Evolutionary conservation across 2,113 vertebrate genomes (phyloP), one percentile per base, ranked within the genome.

Genomic region (Mesocricetus auratus): DNA sequence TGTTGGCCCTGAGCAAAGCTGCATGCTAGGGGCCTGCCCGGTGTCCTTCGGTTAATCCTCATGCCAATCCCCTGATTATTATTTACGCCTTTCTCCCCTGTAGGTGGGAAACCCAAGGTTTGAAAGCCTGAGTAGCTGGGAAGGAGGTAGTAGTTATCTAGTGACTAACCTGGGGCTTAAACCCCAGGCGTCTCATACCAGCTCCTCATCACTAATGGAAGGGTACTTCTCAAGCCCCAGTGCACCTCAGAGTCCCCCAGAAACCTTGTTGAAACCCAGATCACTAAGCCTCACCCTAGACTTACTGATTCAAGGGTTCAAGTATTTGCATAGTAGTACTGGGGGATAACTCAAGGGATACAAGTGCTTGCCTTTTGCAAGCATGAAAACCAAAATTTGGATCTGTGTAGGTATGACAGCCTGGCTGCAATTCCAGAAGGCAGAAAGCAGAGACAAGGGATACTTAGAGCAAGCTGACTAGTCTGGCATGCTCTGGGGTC

Each of bases 281-380:
- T 29, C 22, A 29, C 22, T 17, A 60, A 71, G 19, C 31, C 45
- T 69, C 19, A 53, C 36, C 22, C 42, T 42, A 24, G 45, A 26
- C 24, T 82, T 68, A 71, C 58, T 89, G 60, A 94, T 79, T 93
- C 22, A 64, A 47, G 31, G 68, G 33, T 60, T 82, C 62, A 60
- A 31, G 17, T 74, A 75, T 95, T 73, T 89, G 33, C 15, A 89
- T 77, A 89, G 75, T 60, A 29, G 39, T 33, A 31, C 62, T 86
- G 31, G 62, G 29, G 62, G 36, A 86, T 86, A 31, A 86, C 60
- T 66, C 29, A 66, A 39, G 5, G 31, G 42, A 29, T 86, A 66
- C 36, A 86, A 68, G 29, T 42, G 33, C 83, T 86, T 86, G 31
- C 26, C 29, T 86, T 47, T 13, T 66, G 17, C 83, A 86, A 66